Evolutionary conservation across 1,140 invertebrate genomes (phyloP), one percentile per base, ranked within the genome.

Genomic region (Halesus radiatus): DNA sequence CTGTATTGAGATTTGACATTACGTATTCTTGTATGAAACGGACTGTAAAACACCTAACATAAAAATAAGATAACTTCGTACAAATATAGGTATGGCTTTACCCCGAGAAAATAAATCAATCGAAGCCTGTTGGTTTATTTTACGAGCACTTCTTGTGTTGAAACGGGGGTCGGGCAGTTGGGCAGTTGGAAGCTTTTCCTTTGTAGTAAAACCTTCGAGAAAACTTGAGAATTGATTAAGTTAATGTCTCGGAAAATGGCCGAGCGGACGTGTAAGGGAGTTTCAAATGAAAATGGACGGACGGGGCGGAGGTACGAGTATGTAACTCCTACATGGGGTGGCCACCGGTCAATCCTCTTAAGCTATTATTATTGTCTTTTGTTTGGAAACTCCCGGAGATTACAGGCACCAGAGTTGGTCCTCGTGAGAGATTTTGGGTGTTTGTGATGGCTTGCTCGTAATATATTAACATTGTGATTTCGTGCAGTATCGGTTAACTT

Each of bases 141-240:
- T 60, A 60, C 16, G 23, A 60, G 56, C 56, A 60, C 23, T 60
- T 20, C 56, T 23, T 16, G 37, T 45, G 37, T 45, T 3, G 37
- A 45, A 60, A 23, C 20, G 7, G 56, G 8, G n/a, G n/a, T 18
- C 56, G 18, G 18, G 20, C 18, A 2, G 56, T 20, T 22, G 18
- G 23, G 62, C 2, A 15, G 22, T 66, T 7, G 22, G 62, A 26
- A 32, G 26, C 23, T 26, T 66, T 66, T 20, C 10, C 22, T 70
- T 70, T 70, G 66, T 50, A 50, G 66, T 23, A 50, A 52, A 70
- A 70, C 66, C 66, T 50, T 54, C 18, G 56, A 60, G 74, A 76
- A 62, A 81, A 81, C 74, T 81, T 81, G 64, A 54, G 75, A 81
- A 81, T 81, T 81, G 80, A 81, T 81, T 78, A 81, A 81, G 80